Evolutionary conservation across 2,888 invertebrate species (phyloP), one percentile per base, ranked within the genome.

Genomic region (Chrysolina oricalcia): DNA sequence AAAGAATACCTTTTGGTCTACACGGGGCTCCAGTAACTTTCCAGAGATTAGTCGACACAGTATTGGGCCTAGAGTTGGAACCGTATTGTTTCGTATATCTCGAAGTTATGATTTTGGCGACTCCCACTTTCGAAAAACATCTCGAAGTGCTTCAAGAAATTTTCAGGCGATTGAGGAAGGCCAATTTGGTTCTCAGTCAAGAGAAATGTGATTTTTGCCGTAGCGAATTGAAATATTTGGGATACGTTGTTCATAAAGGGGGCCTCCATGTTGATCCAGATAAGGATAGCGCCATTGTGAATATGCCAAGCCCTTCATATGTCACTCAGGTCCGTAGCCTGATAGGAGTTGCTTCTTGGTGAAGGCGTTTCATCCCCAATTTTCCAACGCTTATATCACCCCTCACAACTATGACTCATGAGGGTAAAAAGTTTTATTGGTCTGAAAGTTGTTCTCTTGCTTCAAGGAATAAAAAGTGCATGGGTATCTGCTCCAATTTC

Each of bases 1-100:
- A 50, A 1, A 75, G 82, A 0, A 78, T 86, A 80, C 85, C 86
- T 0, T 85, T 85, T 50, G 86, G 84, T 0, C 46, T 85, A 0
- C 73, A 77, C 8, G 82, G 83, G 17, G 79, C 83, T 0, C 84
- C 85, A 0, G 83, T 84, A 0, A 85, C 84, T 1, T 85, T 80
- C 59, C 85, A 85, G 67, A 73, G 85, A 0, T 48, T 85, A 8
- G 76, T 86, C 0, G 85, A 86, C 35, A 67, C 59, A 2, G 69
- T 85, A 0, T 53, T 85, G 0, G 82, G 83, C 5, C 72, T 79
- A 1, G 78, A 80, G 50, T 56, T 80, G 3, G 72, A 78, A 72
- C 81, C 13, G 70, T 82, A 35, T 78, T 83, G 19, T 63, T 79
- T 72, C 41, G 80, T 17, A 75, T 85, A 40, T 70, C 82, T 17